Percentiles rank a stretch among this genome's conserved stretches.
phyloP scores from a whole-genome alignment of 2,797 vertebrate genomes.

The Chrosomus eos region DNA sequence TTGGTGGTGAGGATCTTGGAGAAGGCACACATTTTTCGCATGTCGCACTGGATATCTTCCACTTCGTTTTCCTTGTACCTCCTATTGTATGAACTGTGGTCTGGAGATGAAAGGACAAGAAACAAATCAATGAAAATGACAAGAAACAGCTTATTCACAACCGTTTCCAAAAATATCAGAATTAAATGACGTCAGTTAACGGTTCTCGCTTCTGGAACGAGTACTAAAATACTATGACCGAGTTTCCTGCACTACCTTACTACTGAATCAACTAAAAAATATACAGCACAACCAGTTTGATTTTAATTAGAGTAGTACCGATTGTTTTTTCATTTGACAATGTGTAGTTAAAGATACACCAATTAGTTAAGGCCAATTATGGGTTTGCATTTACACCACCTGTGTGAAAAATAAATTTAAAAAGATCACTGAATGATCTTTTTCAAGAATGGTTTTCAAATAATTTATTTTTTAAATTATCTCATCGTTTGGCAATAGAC shows the following conservation, averaged over 20 bases:
- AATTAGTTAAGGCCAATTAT: not conserved
- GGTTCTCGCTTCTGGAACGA: not conserved
- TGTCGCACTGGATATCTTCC: conserved; percentile 94
- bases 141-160: not conserved
- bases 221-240: not conserved
- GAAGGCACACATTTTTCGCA: conserved; percentile 92
- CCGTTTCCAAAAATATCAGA: not conserved
- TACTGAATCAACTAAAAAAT: not conserved
- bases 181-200: not conserved
- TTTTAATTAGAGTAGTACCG: not conserved
- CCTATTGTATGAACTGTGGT: conserved; percentile 86
- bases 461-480: not conserved
- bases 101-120: conserved; percentile 51
- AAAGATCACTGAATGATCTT: not conserved
- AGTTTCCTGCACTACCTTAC: not conserved
- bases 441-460: not conserved
- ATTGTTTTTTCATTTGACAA: not conserved
- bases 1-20: conserved; percentile 90
- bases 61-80: conserved; percentile 92
- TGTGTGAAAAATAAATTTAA: not conserved
- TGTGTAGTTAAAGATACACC: not conserved
- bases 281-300: not conserved
- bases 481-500: not conserved
- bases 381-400: not conserved
- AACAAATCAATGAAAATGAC: conserved; percentile 3